Evolutionary conservation across 2,797 vertebrate genomes (phyloP).

Genomic region (Oreortyx pictus): DNA sequence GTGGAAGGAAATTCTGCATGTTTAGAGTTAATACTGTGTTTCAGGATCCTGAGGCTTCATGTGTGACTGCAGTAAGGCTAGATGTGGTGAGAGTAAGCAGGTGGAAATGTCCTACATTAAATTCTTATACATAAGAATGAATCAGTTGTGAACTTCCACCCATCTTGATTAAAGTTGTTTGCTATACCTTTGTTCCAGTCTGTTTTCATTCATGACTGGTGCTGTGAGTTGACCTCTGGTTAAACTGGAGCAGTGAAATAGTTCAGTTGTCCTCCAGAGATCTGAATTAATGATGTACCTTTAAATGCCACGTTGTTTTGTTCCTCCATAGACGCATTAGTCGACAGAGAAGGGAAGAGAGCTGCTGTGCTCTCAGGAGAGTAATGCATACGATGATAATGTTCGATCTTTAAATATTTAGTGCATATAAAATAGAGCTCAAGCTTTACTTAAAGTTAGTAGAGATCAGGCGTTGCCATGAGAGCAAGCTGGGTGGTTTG

Average conservation of each 20-base stretch:
- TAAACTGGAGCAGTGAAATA: slow-evolving; percentile 52
- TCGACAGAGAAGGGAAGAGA: background rate
- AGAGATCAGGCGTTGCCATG: background rate
- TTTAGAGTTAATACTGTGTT: background rate
- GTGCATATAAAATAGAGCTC: background rate
- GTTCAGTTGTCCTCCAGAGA: slow-evolving; percentile 39
- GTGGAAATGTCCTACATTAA: background rate
- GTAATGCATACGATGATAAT: background rate
- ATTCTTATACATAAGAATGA: background rate
- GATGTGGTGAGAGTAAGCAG: background rate
- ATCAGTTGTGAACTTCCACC: background rate
- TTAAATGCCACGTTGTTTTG: slow-evolving; percentile 20
- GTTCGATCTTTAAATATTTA: slow-evolving; percentile 17
- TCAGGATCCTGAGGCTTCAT: background rate
- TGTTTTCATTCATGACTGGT: slow-evolving; percentile 37
- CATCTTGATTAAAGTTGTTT: slow-evolving; percentile 18
- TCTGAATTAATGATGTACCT: slow-evolving; percentile 49
- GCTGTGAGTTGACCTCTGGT: background rate
- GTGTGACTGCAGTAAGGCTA: background rate
- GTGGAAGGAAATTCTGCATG: background rate
- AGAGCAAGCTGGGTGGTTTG: background rate
- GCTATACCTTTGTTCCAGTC: slow-evolving; percentile 1
- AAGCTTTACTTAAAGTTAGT: background rate
- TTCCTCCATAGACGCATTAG: slow-evolving; percentile 28
- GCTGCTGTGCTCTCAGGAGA: background rate